Evolutionary conservation across 2,113 vertebrate genomes (phyloP).

Genomic region (Speoplatyrhinus poulsoni): DNA sequence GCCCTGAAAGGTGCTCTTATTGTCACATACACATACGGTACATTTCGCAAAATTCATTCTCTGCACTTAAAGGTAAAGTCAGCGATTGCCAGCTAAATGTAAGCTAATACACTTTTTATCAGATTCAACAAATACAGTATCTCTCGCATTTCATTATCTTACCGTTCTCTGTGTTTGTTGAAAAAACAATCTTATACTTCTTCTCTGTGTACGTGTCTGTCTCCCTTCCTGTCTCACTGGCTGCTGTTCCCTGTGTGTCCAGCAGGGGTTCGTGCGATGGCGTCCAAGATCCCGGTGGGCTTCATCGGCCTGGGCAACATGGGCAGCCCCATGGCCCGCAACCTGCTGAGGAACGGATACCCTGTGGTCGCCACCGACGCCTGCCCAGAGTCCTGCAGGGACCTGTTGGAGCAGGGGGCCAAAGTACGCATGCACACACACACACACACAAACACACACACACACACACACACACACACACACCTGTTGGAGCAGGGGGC

Average conservation of each 20-base stretch:
- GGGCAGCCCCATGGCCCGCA: conserved; percentile 98
- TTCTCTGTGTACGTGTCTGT: too few species aligned
- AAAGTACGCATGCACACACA: conserved; percentile 78
- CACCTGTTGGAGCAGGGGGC: too few species aligned
- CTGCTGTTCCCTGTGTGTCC: conserved; percentile 39
- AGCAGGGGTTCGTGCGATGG: conserved; percentile 91
- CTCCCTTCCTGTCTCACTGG: not conserved
- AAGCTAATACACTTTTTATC: too few species aligned
- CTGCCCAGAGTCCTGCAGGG: conserved; percentile 95
- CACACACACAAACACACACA: not conserved
- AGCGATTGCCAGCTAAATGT: too few species aligned
- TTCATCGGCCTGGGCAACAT: conserved; percentile 97
- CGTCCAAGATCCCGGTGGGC: conserved; percentile 96
- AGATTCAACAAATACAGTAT: too few species aligned
- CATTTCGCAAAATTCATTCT: too few species aligned
- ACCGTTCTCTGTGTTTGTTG: too few species aligned
- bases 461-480: not conserved
- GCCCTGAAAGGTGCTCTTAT: too few species aligned
- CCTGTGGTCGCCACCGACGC: conserved; percentile 92
- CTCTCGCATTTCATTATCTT: too few species aligned
- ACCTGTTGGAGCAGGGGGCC: conserved; percentile 88
- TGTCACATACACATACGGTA: too few species aligned
- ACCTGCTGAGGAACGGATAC: conserved; percentile 94
- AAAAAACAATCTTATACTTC: too few species aligned
- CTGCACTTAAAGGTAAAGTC: too few species aligned